Percentiles rank a stretch among this genome's conserved stretches.
phyloP scores from a whole-genome alignment of 2,113 vertebrate genomes.

The Bathybates hornii region DNA sequence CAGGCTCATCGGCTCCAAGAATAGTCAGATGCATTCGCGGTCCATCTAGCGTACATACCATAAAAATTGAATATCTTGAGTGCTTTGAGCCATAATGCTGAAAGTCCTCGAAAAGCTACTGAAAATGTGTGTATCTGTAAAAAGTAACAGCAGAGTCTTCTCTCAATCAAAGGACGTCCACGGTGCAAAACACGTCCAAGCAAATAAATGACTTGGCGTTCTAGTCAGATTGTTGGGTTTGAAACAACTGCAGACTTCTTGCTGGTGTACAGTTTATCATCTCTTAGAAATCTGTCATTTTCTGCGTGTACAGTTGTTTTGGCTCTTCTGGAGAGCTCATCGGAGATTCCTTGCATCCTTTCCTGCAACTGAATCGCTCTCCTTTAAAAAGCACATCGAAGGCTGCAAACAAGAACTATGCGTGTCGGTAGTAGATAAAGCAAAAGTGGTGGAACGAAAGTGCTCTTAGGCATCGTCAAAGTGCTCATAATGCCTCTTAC shows the following conservation, averaged over 20 bases:
- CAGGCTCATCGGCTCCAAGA: neutral
- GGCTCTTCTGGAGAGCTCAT: neutral
- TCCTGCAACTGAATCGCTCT: neutral
- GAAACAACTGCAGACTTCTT: neutral
- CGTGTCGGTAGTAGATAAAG: neutral
- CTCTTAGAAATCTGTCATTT: neutral
- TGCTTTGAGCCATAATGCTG: neutral
- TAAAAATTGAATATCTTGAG: neutral
- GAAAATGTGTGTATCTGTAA: neutral
- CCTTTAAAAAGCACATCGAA: neutral
- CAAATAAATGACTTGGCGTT: neutral
- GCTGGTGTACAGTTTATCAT: neutral
- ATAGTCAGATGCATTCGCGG: neutral
- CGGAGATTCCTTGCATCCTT: neutral
- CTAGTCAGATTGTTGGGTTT: neutral
- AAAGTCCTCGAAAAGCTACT: neutral
- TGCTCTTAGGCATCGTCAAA: neutral
- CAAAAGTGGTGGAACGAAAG: neutral
- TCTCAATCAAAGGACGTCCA: neutral
- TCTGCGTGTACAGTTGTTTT: rapidly evolving
- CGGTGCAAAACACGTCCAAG: neutral
- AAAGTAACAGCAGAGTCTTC: neutral
- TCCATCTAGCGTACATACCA: neutral
- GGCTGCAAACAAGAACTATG: rapidly evolving
- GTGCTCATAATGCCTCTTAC: neutral